Percentiles rank a stretch among this genome's conserved stretches.
Evolutionary conservation across 1,140 invertebrate species (phyloP).

Genomic region (Spodoptera litura): DNA sequence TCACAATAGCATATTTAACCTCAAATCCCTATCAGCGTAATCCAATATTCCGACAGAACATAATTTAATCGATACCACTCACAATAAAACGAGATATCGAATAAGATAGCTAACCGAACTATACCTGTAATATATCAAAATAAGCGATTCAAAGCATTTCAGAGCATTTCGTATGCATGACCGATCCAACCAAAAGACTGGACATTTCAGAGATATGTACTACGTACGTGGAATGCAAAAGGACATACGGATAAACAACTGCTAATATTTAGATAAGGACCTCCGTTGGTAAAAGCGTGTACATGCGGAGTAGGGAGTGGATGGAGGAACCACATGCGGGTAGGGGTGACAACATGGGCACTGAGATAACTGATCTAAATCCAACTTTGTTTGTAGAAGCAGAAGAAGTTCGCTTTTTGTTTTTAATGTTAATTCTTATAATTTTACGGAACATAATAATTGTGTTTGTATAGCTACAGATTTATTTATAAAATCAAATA

Average conservation of each 20-base stretch:
- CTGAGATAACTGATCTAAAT: too few relatives aligned
- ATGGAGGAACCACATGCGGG: neutral
- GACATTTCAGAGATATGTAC: conserved; percentile 56
- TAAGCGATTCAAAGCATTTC: conserved; percentile 1
- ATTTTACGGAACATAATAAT: too few relatives aligned
- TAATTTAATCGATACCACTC: conserved; percentile 1
- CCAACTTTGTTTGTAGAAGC: too few relatives aligned
- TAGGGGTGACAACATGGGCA: too few relatives aligned
- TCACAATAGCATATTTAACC: too few relatives aligned
- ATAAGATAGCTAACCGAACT: conserved; percentile 7
- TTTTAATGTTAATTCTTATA: too few relatives aligned
- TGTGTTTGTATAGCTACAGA: too few relatives aligned
- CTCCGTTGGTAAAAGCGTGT: conserved; percentile 50
- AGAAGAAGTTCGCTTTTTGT: too few relatives aligned
- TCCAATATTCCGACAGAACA: neutral
- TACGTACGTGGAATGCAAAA: conserved; percentile 59
- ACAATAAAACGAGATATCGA: conserved; percentile 2
- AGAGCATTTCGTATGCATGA: conserved; percentile 55
- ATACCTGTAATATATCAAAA: conserved; percentile 39
- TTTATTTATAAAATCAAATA: too few relatives aligned
- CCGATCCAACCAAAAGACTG: conserved; percentile 49
- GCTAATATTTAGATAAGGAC: conserved; percentile 68
- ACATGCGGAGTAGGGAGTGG: neutral
- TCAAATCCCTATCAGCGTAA: neutral
- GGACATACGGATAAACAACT: conserved; percentile 64